These are phyloP conservation scores for Trachelus stipa DNA, from an alignment of 2,888 invertebrate genomes.

Conservation along the genomic window DNA sequence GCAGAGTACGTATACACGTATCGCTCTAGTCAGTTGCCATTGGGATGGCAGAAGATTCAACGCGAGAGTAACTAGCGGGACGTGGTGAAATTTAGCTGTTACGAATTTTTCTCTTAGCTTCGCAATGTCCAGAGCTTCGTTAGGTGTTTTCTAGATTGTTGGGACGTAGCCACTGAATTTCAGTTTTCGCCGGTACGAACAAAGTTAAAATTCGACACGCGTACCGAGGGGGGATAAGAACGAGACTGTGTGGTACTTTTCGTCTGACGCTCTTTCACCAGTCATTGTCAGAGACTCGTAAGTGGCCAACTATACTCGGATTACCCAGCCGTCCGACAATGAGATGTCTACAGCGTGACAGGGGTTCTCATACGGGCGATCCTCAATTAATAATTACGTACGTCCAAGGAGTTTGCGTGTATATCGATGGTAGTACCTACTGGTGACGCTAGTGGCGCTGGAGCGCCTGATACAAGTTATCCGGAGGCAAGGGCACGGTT, in stretches of 20 bases:
- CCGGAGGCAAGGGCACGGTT: constrained; percentile 28
- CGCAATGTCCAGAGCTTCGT: not conserved
- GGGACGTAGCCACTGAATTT: not conserved
- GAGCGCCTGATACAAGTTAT: not conserved
- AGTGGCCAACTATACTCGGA: not conserved
- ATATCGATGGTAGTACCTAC: not conserved
- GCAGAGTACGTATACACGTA: too few species aligned
- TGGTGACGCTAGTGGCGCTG: not conserved
- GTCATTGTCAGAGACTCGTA: not conserved
- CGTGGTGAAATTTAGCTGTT: not conserved
- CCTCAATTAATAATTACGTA: not conserved
- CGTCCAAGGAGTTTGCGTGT: not conserved
- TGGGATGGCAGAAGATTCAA: not conserved
- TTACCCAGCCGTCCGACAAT: not conserved
- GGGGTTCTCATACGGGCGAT: not conserved
- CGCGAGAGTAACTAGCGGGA: not conserved
- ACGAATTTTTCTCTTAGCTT: not conserved
- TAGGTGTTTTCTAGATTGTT: not conserved
- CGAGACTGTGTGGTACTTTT: not conserved
- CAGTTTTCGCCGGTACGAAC: not conserved
- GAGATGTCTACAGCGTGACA: not conserved
- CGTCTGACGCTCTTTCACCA: not conserved
- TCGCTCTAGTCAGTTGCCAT: not conserved
- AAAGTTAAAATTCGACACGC: not conserved
- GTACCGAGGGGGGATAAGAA: not conserved